Base-by-base conservation (phyloP, 1,140 invertebrate genomes). In the Drosophila serrata region DNA sequence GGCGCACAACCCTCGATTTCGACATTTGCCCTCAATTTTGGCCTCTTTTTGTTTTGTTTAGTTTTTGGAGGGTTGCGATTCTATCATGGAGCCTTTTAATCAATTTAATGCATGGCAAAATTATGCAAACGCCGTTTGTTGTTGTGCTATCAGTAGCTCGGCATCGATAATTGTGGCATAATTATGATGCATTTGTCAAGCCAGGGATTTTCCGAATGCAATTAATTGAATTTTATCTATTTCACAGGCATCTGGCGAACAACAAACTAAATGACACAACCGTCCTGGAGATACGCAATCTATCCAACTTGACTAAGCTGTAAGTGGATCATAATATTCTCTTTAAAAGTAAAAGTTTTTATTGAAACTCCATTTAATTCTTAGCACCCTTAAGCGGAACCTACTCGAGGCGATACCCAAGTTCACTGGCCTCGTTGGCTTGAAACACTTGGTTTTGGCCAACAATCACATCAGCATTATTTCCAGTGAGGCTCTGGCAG, bases 381-480 rank as follows among this genome's bases (percentile, higher is more conserved):
- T 12, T 49, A 91, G 91, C 7, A 67, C 88, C 5, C 56, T 88
- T n/a, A 92, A 93, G 61, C 91, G 92, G 42, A 90, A 92, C 56
- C 80, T 92, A 59, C 70, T 88, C 15, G 80, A 75, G 55, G 78
- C 74, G 0, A 90, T 92, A 33, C 82, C 94, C 78, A 77, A 93
- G 29, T 81, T 92, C 29, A 48, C 53, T 3, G 82, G 79, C 0
- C 73, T 92, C 0, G 35, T 37, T 9, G 60, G 80, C 49, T 64
- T 95, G 49, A 93, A 93, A 68, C 93, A 94, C 82, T 73, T 95
- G 17, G 93, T 93, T 57, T 82, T 95, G 39, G 94, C 95, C 69
- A 94, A 95, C 77, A 97, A 97, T 93, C 93, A 93, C 45, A 96
- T 97, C 79, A 92, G 82, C 40, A 92, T 85, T 42, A 94, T 96